A percentile compares a stretch with the other conserved stretches of the same genome.
Conservation (phyloP, 2,797 vertebrate genomes). For the Phyllotis vaccarum region DNA sequence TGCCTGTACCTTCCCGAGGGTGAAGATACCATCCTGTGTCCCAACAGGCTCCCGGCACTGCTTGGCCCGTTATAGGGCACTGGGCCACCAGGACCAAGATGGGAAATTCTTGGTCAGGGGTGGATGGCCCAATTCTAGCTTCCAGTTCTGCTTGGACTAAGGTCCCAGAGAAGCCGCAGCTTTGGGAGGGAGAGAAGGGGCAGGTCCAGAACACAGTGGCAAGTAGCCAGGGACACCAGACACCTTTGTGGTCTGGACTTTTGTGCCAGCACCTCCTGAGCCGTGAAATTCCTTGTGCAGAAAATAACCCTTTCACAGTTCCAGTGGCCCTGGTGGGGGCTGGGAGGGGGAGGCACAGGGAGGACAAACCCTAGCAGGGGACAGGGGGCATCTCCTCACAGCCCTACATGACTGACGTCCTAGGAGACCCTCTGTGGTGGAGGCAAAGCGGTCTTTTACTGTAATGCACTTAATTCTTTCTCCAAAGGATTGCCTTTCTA, state of each 20-base stretch:
- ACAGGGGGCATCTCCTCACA: not conserved
- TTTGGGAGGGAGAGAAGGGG: not conserved
- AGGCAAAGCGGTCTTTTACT: not conserved
- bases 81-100: not conserved
- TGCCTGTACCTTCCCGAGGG: not conserved
- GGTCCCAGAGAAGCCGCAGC: conserved; percentile 31
- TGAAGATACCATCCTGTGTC: not conserved
- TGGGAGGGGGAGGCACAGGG: not conserved
- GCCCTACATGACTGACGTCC: not conserved
- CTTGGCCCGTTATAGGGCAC: not conserved
- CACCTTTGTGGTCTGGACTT: conserved; percentile 53
- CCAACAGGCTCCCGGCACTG: not conserved
- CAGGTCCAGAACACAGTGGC: conserved; percentile 15
- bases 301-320: conserved; percentile 69
- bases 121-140: not conserved
- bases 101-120: not conserved
- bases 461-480: not conserved
- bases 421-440: not conserved
- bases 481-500: not conserved
- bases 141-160: not conserved
- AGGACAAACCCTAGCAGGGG: not conserved
- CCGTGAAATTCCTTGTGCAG: conserved; percentile 64
- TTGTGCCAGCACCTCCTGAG: conserved; percentile 60
- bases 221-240: conserved; percentile 62
- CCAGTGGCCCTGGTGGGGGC: not conserved